Percentiles rank a stretch among this genome's conserved stretches.
Conservation (phyloP, 1,140 invertebrate species). For the Hylyphantes graminicola region DNA sequence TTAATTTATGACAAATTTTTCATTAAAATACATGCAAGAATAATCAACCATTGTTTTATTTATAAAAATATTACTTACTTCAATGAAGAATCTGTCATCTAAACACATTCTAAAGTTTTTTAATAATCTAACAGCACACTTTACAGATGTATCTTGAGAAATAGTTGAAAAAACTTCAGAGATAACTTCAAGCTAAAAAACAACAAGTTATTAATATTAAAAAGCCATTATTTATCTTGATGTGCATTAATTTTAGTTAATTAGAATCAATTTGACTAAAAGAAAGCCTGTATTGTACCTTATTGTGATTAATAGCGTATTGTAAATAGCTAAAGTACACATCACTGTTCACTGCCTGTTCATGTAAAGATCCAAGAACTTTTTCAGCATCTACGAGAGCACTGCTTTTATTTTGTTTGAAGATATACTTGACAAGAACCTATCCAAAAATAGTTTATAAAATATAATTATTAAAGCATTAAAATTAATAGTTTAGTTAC, state of each 20-base stretch:
- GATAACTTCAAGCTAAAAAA: background rate
- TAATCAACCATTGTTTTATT: too few species aligned
- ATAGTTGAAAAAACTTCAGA: background rate
- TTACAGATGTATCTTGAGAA: background rate
- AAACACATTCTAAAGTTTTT: slow-evolving; percentile 6
- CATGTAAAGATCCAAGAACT: slow-evolving; percentile 21
- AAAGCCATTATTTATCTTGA: too few species aligned
- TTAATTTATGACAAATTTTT: too few species aligned
- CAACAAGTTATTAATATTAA: too few species aligned
- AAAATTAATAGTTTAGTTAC: too few species aligned
- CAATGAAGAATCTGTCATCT: slow-evolving; percentile 3
- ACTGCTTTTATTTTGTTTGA: slow-evolving; percentile 15
- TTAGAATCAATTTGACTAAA: background rate
- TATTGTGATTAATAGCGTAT: slow-evolving; percentile 23
- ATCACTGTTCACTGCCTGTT: background rate
- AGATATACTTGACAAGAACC: slow-evolving; percentile 21
- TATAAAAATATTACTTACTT: background rate
- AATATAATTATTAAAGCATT: too few species aligned
- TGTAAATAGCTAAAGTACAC: slow-evolving; percentile 18
- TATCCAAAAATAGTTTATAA: background rate
- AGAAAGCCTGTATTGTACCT: slow-evolving; percentile 12
- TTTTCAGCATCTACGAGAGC: slow-evolving; percentile 22
- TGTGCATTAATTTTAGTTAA: too few species aligned
- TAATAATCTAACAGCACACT: slow-evolving; percentile 11
- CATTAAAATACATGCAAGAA: too few species aligned